Conservation (phyloP, 2,888 invertebrate species). For the Glaucopsyche alexis region DNA sequence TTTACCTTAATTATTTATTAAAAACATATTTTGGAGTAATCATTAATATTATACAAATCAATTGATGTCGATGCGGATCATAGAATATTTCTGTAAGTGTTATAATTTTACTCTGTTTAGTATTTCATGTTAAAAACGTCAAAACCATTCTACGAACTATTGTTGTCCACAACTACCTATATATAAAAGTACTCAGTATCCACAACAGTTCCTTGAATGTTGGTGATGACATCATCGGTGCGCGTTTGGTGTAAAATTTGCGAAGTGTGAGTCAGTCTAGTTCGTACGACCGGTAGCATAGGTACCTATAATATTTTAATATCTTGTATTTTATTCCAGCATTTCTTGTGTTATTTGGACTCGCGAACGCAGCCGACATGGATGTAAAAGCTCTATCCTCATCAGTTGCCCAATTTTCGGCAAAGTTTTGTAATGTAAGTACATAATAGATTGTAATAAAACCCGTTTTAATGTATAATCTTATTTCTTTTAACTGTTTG, state of each 20-base stretch:
- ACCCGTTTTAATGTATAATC: neutral
- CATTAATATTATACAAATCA: neutral
- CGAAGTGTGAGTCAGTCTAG: conserved; percentile 10
- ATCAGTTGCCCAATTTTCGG: conserved; percentile 64
- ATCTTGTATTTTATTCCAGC: conserved; percentile 33
- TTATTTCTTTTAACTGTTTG: neutral
- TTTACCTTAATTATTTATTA: neutral
- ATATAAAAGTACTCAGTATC: too few relatives aligned
- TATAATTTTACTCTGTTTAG: neutral
- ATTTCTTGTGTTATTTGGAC: conserved; percentile 33
- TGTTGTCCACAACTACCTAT: neutral
- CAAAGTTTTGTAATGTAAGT: conserved; percentile 77
- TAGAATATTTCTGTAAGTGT: conserved; percentile 10
- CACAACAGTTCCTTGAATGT: neutral
- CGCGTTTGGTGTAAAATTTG: conserved; percentile 5
- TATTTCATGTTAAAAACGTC: neutral
- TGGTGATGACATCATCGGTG: conserved; percentile 11
- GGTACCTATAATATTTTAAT: neutral
- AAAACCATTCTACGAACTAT: neutral
- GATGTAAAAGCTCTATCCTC: conserved; percentile 60
- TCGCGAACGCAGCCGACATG: conserved; percentile 48
- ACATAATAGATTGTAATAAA: neutral
- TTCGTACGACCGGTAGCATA: neutral
- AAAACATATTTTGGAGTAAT: neutral
- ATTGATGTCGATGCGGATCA: conserved; percentile 6